Conservation (phyloP, 2,888 invertebrate genomes). For the Beris morrisii region DNA sequence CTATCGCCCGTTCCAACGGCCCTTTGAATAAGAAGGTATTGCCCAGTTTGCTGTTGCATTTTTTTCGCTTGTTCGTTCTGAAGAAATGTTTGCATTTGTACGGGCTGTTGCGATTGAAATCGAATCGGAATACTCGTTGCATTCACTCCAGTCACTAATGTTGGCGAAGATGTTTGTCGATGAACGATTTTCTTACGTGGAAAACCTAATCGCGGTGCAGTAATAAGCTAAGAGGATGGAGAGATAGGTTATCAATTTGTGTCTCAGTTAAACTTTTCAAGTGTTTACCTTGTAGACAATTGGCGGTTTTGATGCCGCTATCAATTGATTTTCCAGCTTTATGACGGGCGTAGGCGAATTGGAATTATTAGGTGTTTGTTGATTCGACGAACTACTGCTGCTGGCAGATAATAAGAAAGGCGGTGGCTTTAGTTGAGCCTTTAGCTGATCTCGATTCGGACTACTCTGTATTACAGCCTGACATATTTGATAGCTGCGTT, state of each 20-base stretch:
- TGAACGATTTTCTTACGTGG: conserved; percentile 60
- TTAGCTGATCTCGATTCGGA: conserved; percentile 83
- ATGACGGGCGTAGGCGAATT: conserved; percentile 43
- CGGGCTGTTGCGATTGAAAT: conserved; percentile 43
- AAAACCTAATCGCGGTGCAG: conserved; percentile 51
- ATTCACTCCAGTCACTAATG: conserved; percentile 53
- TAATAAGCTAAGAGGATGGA: conserved; percentile 43
- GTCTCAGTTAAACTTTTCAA: too few species aligned
- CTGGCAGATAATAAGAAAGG: conserved; percentile 66
- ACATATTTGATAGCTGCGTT: conserved; percentile 93
- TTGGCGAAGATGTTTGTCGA: conserved; percentile 61
- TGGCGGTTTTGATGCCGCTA: conserved; percentile 41
- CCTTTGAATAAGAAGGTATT: conserved; percentile 80
- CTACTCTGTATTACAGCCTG: conserved; percentile 93
- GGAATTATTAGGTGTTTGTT: background rate
- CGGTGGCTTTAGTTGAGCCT: conserved; percentile 83
- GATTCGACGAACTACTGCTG: background rate
- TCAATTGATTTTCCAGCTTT: conserved; percentile 42
- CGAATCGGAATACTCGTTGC: conserved; percentile 38
- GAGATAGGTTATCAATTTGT: too few species aligned
- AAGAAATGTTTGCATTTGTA: too few species aligned
- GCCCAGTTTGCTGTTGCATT: conserved; percentile 60
- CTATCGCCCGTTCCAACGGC: conserved; percentile 63
- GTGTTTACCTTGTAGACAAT: conserved; percentile 22
- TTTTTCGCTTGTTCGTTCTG: background rate